Base-by-base conservation (phyloP, 1,140 invertebrate species). In the Cyclina sinensis region DNA sequence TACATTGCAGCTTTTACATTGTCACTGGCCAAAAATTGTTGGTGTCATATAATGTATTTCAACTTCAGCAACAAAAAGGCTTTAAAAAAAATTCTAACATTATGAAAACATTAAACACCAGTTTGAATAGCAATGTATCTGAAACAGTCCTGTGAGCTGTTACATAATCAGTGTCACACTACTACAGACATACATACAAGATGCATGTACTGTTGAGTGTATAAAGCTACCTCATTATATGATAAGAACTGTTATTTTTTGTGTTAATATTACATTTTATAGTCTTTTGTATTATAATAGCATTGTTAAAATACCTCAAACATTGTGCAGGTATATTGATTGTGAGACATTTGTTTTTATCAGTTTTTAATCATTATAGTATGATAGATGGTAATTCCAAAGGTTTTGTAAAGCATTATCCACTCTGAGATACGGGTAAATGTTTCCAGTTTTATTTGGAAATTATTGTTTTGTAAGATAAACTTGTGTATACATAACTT, bases 211-310 rank as follows among this genome's bases (percentile, higher is more conserved):
- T n/a, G 5, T 30, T 5, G 24, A 16, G n/a, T 65, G 27, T 18
- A 30, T 65, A 11, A 5, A 35, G 4, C 65, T 70, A 70, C 65
- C 65, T 70, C 65, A 70, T 35, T 70, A n/a, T 62, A n/a, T 16
- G 65, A 70, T 32, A 35, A 70, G 65, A 39, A 37, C 12, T 70
- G 9, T 18, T n/a, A 16, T 21, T 70, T 70, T 37, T 70, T 70
- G 65, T 70, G 35, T 43, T 35, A 30, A 37, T 70, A 27, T 30
- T 37, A 37, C 27, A 18, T 70, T 37, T 35, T 27, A 70, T 70
- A 39, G 65, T 16, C 14, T 70, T 70, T 70, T 70, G 65, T 70
- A 70, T 70, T 37, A n/a, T n/a, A n/a, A n/a, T n/a, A 70, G 65
- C 65, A 70, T 70, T 70, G 27, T 70, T 1, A 62, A n/a, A n/a